A percentile compares a stretch with the other conserved stretches of the same genome.
phyloP scores from a whole-genome alignment of 1,140 invertebrate genomes.

The Anagrus nilaparvatae region DNA sequence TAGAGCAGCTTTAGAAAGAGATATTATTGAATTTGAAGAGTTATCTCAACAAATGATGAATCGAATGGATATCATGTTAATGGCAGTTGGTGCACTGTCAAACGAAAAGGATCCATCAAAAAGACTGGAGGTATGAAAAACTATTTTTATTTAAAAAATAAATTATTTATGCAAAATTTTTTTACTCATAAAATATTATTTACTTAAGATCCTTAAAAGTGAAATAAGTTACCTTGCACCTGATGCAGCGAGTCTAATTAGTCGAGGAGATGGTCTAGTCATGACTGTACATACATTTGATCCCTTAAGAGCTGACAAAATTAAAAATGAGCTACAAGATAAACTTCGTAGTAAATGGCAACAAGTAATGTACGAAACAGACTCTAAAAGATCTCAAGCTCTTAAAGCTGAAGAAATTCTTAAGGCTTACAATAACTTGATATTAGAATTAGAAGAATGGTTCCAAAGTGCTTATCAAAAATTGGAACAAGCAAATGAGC shows the following conservation, averaged over 20 bases:
- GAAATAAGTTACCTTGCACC: conserved; percentile 58
- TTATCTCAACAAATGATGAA: conserved; percentile 52
- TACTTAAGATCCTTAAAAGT: conserved; percentile 49
- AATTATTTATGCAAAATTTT: background rate
- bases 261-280: conserved; percentile 65
- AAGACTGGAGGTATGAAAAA: conserved; percentile 53
- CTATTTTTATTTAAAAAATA: background rate
- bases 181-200: conserved; percentile 3
- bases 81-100: conserved; percentile 53
- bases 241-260: conserved; percentile 68
- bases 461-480: conserved; percentile 41
- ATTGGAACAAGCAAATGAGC: conserved; percentile 46
- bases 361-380: conserved; percentile 55
- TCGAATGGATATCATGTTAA: conserved; percentile 55
- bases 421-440: conserved; percentile 40
- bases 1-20: conserved; percentile 36
- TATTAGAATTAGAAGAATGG: conserved; percentile 43
- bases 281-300: conserved; percentile 49
- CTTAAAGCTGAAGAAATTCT: conserved; percentile 48
- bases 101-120: conserved; percentile 56
- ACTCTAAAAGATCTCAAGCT: conserved; percentile 45
- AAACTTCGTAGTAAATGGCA: conserved; percentile 55
- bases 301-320: conserved; percentile 45
- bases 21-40: conserved; percentile 47
- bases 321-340: conserved; percentile 49